Evolutionary conservation across 2,113 vertebrate species (phyloP).

Genomic region (Cyprinodon tularosa): DNA sequence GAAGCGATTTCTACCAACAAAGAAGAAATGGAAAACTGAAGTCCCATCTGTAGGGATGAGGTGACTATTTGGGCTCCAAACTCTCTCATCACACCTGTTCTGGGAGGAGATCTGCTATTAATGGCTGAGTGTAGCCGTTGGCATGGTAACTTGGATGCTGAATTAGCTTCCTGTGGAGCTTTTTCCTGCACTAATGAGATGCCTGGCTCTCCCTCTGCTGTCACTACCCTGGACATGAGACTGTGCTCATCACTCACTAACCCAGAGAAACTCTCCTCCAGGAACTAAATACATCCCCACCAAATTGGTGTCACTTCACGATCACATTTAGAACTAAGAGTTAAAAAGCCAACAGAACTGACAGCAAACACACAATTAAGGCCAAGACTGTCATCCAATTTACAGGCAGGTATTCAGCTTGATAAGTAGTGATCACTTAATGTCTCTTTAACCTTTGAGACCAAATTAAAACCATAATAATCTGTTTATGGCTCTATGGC

Average conservation of each 20-base stretch:
- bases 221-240: conserved; percentile 47
- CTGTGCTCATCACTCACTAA: conserved; percentile 46
- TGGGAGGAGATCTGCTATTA: conserved; percentile 36
- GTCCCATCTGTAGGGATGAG: conserved; percentile 5
- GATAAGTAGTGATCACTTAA: too few relatives aligned
- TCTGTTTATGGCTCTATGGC: too few relatives aligned
- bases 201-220: conserved; percentile 41
- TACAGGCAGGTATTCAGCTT: not conserved
- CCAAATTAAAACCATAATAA: too few relatives aligned
- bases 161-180: conserved; percentile 50
- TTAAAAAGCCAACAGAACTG: not conserved
- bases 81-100: conserved; percentile 13
- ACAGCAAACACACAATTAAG: not conserved
- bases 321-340: conserved; percentile 3
- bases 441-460: too few relatives aligned
- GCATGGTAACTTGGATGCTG: conserved; percentile 55
- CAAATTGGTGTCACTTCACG: conserved; percentile 12
- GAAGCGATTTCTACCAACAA: not conserved
- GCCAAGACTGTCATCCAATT: not conserved
- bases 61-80: conserved; percentile 2
- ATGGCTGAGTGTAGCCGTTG: conserved; percentile 46
- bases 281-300: conserved; percentile 26
- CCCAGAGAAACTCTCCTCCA: conserved; percentile 24
- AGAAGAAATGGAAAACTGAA: not conserved
- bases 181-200: conserved; percentile 59